phyloP scores from a whole-genome alignment of 2,113 vertebrate genomes.

The Oryzias woworae region DNA sequence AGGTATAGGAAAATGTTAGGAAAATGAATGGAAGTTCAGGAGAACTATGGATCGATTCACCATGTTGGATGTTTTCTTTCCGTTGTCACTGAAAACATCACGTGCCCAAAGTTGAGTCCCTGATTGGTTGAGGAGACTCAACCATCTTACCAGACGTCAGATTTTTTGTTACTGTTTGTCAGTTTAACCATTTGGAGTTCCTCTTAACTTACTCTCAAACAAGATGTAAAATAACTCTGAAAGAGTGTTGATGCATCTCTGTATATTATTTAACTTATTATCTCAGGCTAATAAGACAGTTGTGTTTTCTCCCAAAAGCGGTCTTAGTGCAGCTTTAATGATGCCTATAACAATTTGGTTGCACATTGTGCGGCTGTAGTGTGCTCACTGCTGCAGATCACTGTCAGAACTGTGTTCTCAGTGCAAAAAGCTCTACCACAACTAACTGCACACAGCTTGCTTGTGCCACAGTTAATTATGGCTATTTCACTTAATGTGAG shows the following conservation, averaged over 20 bases:
- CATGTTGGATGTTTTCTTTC: too few relatives aligned
- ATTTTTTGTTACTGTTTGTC: too few relatives aligned
- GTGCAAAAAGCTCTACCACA: constrained; percentile 48
- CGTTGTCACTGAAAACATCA: too few relatives aligned
- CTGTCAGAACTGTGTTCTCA: constrained; percentile 55
- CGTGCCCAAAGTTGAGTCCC: too few relatives aligned
- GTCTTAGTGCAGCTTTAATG: constrained; percentile 37
- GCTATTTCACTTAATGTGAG: constrained; percentile 48
- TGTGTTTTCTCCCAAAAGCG: constrained; percentile 19
- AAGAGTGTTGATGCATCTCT: neutral
- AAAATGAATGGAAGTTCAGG: too few relatives aligned
- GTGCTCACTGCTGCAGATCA: constrained; percentile 42
- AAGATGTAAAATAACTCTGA: neutral
- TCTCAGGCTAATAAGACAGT: constrained; percentile 30
- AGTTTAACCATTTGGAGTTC: too few relatives aligned
- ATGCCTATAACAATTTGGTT: constrained; percentile 37
- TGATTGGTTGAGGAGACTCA: too few relatives aligned
- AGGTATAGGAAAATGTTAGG: too few relatives aligned
- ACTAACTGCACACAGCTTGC: constrained; percentile 68
- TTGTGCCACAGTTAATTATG: constrained; percentile 70
- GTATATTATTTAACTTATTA: constrained; percentile 9
- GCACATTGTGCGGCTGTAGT: constrained; percentile 33
- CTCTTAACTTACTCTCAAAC: too few relatives aligned
- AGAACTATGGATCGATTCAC: too few relatives aligned
- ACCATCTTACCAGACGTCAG: too few relatives aligned